Base-by-base conservation (phyloP, 1,140 invertebrate species). In the Drosophila mauritiana region DNA sequence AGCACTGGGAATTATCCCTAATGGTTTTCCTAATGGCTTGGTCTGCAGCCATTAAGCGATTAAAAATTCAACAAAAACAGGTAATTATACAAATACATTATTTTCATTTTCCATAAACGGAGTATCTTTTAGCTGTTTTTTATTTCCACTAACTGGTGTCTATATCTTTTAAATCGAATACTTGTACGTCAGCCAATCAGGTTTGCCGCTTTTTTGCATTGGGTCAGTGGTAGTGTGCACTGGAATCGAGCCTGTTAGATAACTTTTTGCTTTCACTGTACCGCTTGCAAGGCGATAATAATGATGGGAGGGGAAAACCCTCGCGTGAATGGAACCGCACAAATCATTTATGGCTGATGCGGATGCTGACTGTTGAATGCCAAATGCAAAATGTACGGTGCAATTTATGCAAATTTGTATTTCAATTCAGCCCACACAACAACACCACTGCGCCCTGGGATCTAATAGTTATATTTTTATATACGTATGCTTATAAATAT, bases 321-420 rank as follows among this genome's bases (percentile, higher is more conserved):
- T 20, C 49, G 15, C 25, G 39, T 25, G 56, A 53, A 48, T 73
- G 49, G 49, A 40, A 53, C 45, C 40, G 36, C 43, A 42, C 54
- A 49, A 58, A 74, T 82, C 62, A 73, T 52, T 81, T 67, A 73
- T 55, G 73, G 73, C 56, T 78, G 61, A 85, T 76, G 81, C 78
- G 80, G 81, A 84, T 81, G 78, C 72, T 69, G 73, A 74, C 49
- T 36, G 39, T 37, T 77, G 73, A 78, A 83, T 84, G 80, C 57
- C 54, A 78, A 78, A 77, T 67, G 63, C 34, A 69, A 78, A 78
- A 82, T 56, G 52, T 43, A 76, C 84, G 57, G 69, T 65, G 74
- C 69, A 81, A 77, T 81, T 85, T 77, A 89, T 86, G 83, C 67
- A 88, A 86, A 86, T 86, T 78, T 51, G 31, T 51, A 34, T 34